phyloP scores from a whole-genome alignment of 1,140 invertebrate species.

The Drosophila sp. region DNA sequence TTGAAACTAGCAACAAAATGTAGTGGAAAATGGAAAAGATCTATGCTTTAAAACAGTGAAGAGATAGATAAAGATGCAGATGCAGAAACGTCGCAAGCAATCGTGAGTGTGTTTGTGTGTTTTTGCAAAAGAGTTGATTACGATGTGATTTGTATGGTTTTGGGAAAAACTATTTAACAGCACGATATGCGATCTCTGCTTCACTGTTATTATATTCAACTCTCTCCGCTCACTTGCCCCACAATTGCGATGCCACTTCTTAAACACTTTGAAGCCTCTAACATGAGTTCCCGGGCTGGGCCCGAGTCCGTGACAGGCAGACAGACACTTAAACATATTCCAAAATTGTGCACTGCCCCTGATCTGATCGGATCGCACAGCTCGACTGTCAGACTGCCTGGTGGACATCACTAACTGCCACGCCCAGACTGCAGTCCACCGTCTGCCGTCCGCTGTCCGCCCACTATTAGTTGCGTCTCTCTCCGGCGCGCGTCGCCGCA shows the following conservation, averaged over 20 bases:
- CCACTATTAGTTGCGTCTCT: slow-evolving; percentile 72
- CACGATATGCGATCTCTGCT: slow-evolving; percentile 26
- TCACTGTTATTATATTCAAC: slow-evolving; percentile 4
- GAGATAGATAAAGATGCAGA: slow-evolving; percentile 6
- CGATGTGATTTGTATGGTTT: neutral
- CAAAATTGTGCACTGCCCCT: neutral
- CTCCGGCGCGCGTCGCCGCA: slow-evolving; percentile 67
- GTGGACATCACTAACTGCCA: slow-evolving; percentile 21
- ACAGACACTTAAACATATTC: slow-evolving; percentile 12
- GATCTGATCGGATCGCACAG: slow-evolving; percentile 9
- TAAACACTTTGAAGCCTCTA: slow-evolving; percentile 72
- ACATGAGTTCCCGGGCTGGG: slow-evolving; percentile 44
- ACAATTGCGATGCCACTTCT: slow-evolving; percentile 46
- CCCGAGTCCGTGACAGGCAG: slow-evolving; percentile 3
- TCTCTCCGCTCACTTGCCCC: slow-evolving; percentile 18
- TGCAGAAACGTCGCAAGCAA: neutral
- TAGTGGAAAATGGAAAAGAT: neutral
- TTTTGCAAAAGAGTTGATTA: slow-evolving; percentile 5
- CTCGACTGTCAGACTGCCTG: slow-evolving; percentile 15
- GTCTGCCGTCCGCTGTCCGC: slow-evolving; percentile 6
- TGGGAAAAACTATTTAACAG: neutral
- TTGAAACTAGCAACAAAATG: neutral
- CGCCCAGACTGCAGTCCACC: slow-evolving; percentile 15
- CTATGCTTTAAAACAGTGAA: neutral
- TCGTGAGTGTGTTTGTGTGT: neutral